Percentiles rank a stretch among this genome's conserved stretches.
These are phyloP conservation scores for Colius striatus DNA, from an alignment of 2,113 vertebrate species.

Conservation along the genomic window DNA sequence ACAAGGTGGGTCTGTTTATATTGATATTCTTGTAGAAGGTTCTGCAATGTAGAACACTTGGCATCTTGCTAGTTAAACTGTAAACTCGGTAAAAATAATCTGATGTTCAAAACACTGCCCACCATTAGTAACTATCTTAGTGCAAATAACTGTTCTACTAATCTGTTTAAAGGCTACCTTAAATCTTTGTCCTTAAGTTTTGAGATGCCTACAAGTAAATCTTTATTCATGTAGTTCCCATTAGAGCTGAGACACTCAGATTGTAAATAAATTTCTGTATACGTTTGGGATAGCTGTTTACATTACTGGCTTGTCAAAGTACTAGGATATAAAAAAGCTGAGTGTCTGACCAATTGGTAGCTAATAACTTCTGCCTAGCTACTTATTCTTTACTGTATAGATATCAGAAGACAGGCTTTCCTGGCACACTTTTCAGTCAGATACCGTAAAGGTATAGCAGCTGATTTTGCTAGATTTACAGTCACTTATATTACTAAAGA, in stretches of 20 bases:
- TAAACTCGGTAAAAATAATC: background rate
- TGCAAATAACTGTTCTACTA: background rate
- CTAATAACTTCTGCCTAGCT: background rate
- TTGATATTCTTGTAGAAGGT: background rate
- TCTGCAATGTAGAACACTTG: background rate
- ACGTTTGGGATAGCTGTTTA: background rate
- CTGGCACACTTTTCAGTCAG: background rate
- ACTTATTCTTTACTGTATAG: background rate
- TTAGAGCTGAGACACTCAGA: background rate
- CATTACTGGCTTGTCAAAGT: background rate
- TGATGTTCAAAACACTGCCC: background rate
- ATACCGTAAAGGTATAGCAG: background rate
- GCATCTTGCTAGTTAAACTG: background rate
- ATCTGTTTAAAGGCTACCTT: background rate
- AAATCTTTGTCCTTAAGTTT: background rate
- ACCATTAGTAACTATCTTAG: background rate
- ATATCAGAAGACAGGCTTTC: background rate
- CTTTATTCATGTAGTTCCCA: background rate
- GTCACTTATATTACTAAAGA: background rate
- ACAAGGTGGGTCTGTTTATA: background rate
- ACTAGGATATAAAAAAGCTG: background rate
- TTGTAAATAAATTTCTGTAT: background rate
- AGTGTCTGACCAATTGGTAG: background rate
- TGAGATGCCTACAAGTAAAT: background rate
- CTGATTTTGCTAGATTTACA: background rate